These are phyloP conservation scores for Premnoplex brunnescens DNA, from an alignment of 2,797 vertebrate genomes.

Conservation along the genomic window DNA sequence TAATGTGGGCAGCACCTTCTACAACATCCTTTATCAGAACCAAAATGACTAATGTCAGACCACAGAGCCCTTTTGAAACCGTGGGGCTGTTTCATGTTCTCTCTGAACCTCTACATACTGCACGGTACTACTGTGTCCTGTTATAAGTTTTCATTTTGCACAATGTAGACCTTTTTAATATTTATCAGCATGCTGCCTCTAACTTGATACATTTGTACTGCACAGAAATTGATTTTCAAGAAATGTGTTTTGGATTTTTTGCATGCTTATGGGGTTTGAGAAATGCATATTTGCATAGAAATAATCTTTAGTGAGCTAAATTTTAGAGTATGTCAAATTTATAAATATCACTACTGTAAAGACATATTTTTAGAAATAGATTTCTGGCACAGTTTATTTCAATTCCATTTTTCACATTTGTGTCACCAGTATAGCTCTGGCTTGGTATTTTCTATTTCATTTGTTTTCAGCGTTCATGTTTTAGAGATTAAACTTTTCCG, in stretches of 20 bases:
- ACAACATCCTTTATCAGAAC: conserved; percentile 48
- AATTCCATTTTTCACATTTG: conserved; percentile 61
- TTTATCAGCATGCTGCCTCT: conserved; percentile 79
- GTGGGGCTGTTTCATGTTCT: conserved; percentile 35
- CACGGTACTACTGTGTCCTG: conserved; percentile 12
- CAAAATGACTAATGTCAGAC: conserved; percentile 64
- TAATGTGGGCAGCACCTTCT: conserved; percentile 39
- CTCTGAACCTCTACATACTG: conserved; percentile 31
- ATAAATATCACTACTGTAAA: conserved; percentile 67
- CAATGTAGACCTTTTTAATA: conserved; percentile 83
- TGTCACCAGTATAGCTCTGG: conserved; percentile 37
- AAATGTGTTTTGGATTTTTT: conserved; percentile 85
- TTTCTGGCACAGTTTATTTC: conserved; percentile 63
- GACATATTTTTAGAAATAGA: conserved; percentile 65
- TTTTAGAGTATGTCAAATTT: conserved; percentile 78
- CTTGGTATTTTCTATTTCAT: conserved; percentile 54
- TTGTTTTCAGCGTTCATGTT: conserved; percentile 58
- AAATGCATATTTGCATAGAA: conserved; percentile 84
- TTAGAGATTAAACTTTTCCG: conserved; percentile 50
- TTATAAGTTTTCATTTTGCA: conserved; percentile 72
- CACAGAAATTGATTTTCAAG: conserved; percentile 86
- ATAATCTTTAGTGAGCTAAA: conserved; percentile 84
- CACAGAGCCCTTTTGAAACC: conserved; percentile 19
- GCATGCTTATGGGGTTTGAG: conserved; percentile 65
- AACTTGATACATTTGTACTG: conserved; percentile 73